Conservation (phyloP, 2,888 invertebrate genomes). For the Ypsolopha sequella region DNA sequence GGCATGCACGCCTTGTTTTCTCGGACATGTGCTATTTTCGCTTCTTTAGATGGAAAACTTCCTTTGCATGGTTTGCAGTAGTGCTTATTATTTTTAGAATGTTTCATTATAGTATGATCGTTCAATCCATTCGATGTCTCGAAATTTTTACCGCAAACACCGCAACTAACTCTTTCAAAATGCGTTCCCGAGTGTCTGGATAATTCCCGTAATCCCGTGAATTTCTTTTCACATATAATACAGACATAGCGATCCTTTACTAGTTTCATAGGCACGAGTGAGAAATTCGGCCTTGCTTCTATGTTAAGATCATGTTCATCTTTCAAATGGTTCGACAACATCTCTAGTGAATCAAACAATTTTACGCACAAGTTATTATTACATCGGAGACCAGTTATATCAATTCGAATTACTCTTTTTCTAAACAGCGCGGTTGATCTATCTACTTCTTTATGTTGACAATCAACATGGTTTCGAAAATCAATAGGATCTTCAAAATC, state of each 20-base stretch:
- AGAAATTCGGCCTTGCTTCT: background rate
- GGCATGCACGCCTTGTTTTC: slow-evolving; percentile 9
- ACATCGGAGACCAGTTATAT: background rate
- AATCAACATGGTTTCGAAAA: slow-evolving; percentile 7
- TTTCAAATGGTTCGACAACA: slow-evolving; percentile 1
- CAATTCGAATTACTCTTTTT: background rate
- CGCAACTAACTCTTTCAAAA: slow-evolving; percentile 7
- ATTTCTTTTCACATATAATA: slow-evolving; percentile 1
- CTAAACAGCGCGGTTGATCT: background rate
- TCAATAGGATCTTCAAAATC: slow-evolving; percentile 2
- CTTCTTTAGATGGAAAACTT: slow-evolving; percentile 6
- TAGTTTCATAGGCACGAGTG: background rate
- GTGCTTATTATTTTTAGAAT: background rate
- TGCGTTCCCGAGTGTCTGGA: slow-evolving; percentile 1
- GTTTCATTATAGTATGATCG: background rate
- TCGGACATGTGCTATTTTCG: slow-evolving; percentile 6
- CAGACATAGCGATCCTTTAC: background rate
- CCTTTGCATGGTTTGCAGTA: slow-evolving; percentile 6
- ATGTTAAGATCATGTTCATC: background rate
- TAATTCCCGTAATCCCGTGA: background rate
- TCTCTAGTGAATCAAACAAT: background rate
- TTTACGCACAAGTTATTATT: background rate
- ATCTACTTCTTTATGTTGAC: slow-evolving; percentile 3
- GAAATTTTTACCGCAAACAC: slow-evolving; percentile 10
- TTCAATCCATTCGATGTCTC: slow-evolving; percentile 7